Base-by-base conservation (phyloP, 2,797 vertebrate species). In the Lindbergichthys nudifrons region DNA sequence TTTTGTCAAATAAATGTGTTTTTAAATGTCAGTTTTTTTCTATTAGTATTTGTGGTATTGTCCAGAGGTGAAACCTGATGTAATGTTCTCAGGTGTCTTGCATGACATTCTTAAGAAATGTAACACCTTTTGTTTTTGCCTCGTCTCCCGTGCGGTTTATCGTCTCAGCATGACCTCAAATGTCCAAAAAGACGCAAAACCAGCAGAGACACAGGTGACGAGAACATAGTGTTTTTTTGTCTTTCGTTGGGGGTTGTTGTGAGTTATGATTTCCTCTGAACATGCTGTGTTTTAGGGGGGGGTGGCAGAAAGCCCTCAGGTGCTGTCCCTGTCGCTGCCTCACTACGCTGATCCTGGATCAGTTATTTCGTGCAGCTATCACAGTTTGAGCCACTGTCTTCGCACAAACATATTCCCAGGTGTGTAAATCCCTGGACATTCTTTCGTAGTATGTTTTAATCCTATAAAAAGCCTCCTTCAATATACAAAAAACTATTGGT, bases 381-480 rank as follows among this genome's bases (percentile, higher is more conserved):
- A 83, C 58, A 83, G 81, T 48, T 51, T 90, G 63, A 65, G 87
- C 16, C 83, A 69, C 79, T 88, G 62, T 67, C 82, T 91, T 47
- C 70, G 65, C 16, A 56, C 51, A 21, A 75, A 90, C 69, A 60
- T 83, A 21, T 90, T 91, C 73, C 81, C 87, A 81, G 88, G 88
- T 92, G 21, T 70, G 77, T 62, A 45, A 12, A 1, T 58, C 12
- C n/a, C 16, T 2, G 3, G 53, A 3, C 15, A 43, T 10, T 47
- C 10, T 30, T 4, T 26, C 18, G 23, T 36, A 18, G 14, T 68
- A 9, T 9, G 42, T 57, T 69, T 65, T 57, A 36, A 48, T 23
- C n/a, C 21, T 26, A 48, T 18, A 6, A 54, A 66, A 30, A 19
- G n/a, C 15, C n/a, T 39, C 43, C n/a, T 39, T 66, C 3, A 30